Evolutionary conservation across 2,888 invertebrate genomes (phyloP).

Genomic region (Drosophila putrida): DNA sequence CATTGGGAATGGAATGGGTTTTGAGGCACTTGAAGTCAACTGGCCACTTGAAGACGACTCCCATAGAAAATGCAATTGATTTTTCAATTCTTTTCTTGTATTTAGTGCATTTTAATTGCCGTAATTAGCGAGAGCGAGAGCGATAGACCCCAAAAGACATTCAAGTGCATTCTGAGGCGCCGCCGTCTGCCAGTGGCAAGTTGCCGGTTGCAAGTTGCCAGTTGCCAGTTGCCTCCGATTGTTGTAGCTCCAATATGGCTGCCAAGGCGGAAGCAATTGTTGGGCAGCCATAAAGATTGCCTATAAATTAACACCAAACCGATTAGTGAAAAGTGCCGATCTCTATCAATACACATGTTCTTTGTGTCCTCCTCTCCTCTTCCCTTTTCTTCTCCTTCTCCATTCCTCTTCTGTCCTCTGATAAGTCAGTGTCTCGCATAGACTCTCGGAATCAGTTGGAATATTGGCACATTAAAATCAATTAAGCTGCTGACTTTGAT

Average conservation of each 20-base stretch:
- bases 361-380: constrained; percentile 18
- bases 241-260: constrained; percentile 61
- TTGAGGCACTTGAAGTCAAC: constrained; percentile 63
- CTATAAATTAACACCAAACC: constrained; percentile 80
- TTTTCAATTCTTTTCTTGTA: constrained; percentile 61
- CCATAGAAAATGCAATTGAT: constrained; percentile 38
- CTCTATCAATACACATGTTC: constrained; percentile 75
- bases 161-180: constrained; percentile 71
- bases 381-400: background rate
- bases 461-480: constrained; percentile 76
- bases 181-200: constrained; percentile 38
- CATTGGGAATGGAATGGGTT: constrained; percentile 30
- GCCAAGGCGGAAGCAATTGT: constrained; percentile 76
- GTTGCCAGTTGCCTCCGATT: constrained; percentile 9
- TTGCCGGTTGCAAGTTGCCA: constrained; percentile 7
- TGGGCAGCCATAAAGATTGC: constrained; percentile 65
- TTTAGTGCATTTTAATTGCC: constrained; percentile 82
- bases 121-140: constrained; percentile 73
- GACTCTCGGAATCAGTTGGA: constrained; percentile 42
- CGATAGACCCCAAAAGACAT: constrained; percentile 38
- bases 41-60: constrained; percentile 71
- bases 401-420: background rate
- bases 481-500: constrained; percentile 67
- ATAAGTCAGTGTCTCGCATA: background rate
- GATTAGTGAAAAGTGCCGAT: constrained; percentile 80